Conservation (phyloP, 2,113 vertebrate species). For the Anguilla rostrata region DNA sequence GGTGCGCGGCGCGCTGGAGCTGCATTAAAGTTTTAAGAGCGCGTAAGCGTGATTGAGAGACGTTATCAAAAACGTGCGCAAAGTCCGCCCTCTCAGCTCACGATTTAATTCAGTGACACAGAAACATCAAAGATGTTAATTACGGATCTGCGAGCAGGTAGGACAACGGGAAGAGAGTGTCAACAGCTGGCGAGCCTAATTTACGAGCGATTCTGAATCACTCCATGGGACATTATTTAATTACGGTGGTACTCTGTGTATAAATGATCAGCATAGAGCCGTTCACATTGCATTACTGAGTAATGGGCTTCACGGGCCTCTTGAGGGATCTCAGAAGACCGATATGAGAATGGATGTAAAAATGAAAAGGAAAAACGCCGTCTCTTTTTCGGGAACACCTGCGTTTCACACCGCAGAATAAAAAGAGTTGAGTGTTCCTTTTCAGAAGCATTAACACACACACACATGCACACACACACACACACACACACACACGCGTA, state of each 20-base stretch:
- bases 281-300: slow-evolving; percentile 50
- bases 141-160: slow-evolving; percentile 58
- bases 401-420: neutral
- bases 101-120: slow-evolving; percentile 62
- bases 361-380: neutral
- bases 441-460: neutral
- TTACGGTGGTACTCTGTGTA: slow-evolving; percentile 33
- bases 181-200: slow-evolving; percentile 56
- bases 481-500: neutral
- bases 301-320: slow-evolving; percentile 45
- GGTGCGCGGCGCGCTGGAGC: slow-evolving; percentile 48
- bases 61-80: slow-evolving; percentile 58
- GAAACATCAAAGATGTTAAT: slow-evolving; percentile 64
- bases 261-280: slow-evolving; percentile 41
- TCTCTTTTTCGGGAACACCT: neutral
- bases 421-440: neutral
- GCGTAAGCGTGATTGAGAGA: slow-evolving; percentile 58
- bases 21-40: slow-evolving; percentile 56
- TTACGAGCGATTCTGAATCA: slow-evolving; percentile 41
- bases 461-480: too few relatives aligned
- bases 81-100: slow-evolving; percentile 55
- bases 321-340: slow-evolving; percentile 32
- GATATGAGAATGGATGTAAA: slow-evolving; percentile 32
- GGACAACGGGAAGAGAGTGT: slow-evolving; percentile 56
- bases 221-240: slow-evolving; percentile 35